Conservation (phyloP, 2,797 vertebrate genomes). For the Anolis apletophallus region DNA sequence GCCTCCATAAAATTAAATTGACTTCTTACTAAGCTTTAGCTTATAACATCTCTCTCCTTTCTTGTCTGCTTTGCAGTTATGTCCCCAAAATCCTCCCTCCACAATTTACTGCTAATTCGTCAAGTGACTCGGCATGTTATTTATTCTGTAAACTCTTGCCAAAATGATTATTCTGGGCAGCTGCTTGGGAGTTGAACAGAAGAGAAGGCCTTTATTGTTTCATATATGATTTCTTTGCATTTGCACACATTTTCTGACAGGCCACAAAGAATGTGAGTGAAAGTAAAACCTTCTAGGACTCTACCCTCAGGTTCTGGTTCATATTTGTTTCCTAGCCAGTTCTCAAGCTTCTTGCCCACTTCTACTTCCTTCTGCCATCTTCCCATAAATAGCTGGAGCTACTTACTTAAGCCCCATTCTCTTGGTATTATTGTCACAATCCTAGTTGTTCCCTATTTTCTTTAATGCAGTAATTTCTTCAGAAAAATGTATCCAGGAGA, state of each 20-base stretch:
- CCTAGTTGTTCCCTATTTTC: neutral
- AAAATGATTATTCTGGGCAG: slow-evolving; percentile 24
- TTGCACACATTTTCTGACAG: slow-evolving; percentile 13
- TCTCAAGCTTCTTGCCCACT: neutral
- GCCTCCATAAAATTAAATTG: slow-evolving; percentile 14
- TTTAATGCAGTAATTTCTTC: neutral
- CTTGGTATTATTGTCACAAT: neutral
- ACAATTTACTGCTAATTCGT: neutral
- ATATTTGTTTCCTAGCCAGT: neutral
- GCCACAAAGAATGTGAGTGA: neutral
- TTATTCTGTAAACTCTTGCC: slow-evolving; percentile 5
- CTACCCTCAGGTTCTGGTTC: neutral
- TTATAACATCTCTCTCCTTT: neutral
- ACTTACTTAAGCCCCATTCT: too few species aligned
- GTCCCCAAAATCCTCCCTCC: neutral
- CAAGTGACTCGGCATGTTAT: neutral
- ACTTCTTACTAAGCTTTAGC: neutral
- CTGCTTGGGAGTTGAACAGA: slow-evolving; percentile 23
- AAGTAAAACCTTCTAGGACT: neutral
- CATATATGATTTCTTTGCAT: slow-evolving; percentile 27
- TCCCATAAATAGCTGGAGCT: neutral
- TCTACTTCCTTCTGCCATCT: neutral
- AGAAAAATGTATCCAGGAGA: neutral
- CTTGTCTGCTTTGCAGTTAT: neutral
- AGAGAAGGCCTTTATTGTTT: slow-evolving; percentile 14